Base-by-base conservation (phyloP, 1,140 invertebrate species). In the Riptortus pedestris region DNA sequence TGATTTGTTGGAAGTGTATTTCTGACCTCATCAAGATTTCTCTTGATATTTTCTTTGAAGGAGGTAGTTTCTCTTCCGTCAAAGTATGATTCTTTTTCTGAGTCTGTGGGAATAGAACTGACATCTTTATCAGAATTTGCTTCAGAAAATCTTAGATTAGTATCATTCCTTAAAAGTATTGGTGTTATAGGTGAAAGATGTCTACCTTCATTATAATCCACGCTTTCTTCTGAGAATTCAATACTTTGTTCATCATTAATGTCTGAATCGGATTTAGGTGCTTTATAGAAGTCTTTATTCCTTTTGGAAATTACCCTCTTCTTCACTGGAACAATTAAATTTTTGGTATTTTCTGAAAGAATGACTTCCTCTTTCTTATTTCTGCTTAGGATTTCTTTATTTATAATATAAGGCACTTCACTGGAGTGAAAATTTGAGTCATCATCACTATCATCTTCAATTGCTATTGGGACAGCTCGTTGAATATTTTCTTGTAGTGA, bases 101-200 rank as follows among this genome's bases (percentile, higher is more conserved):
- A 62, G 24, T 66, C 51, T 27, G 52, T 62, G n/a, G 60, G 60
- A 28, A 58, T 63, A 11, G 65, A 57, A 33, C 60, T 66, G 2
- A 62, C 60, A 48, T 66, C 65, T 22, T 26, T 31, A 2, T 65
- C 59, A 2, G 59, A 60, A 57, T 57, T 64, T 31, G 28, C 63
- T 28, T 64, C 57, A 38, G 26, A 55, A 63, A 22, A 7, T 63
- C 31, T 38, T 14, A 38, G 31, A 38, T 14, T 38, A 14, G 12
- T 24, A 28, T 27, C 24, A 16, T 7, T n/a, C 7, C 28, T 63
- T 63, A 2, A 16, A 47, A 16, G n/a, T 4, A 9, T n/a, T 4
- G n/a, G 20, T 63, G 28, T 48, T 18, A 55, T 1, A 4, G 51
- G 2, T 24, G 51, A 2, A 26, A 16, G 5, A 3, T 55, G 3